Base-by-base conservation (phyloP, 2,888 invertebrate species). In the Tipula unca region DNA sequence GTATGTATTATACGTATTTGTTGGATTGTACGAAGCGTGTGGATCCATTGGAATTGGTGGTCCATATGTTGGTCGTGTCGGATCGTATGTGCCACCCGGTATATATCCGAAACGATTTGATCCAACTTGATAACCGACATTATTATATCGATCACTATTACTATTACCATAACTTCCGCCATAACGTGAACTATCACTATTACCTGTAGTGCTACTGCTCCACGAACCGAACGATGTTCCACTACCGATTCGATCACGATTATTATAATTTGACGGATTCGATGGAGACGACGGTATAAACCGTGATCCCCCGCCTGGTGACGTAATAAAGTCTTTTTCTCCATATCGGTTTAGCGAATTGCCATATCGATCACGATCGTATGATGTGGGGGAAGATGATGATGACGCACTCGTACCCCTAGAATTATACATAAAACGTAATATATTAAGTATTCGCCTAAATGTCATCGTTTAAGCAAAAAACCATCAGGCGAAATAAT, bases 251-350 rank as follows among this genome's bases (percentile, higher is more conserved):
- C 84, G n/a, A 84, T 84, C 84, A 13, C 84, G 32, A 84, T 84
- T 84, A 17, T 8, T 39, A n/a, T 85, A 85, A 48, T 32, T 29
- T 32, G 85, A 29, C 32, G 29, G n/a, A 3, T 13, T 25, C 8
- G 25, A 17, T 48, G 85, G 29, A 17, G 29, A 10, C 32, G n/a
- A 29, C 1, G 85, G 32, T 48, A 39, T 29, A 42, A 42, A 85
- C 42, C 85, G 20, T 25, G 85, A 5, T 17, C 35, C 42, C 5
- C n/a, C n/a, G n/a, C 85, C 85, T 5, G 42, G 42, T 25, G 85
- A 85, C 32, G 85, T 85, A 32, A 29, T 29, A 48, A 85, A 85
- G 32, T 85, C 85, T n/a, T 85, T 48, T 32, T 29, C 54, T n/a
- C n/a, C 29, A 29, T 48, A 54, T 36, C 42, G 42, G 5, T 42